A percentile compares a stretch with the other conserved stretches of the same genome.
phyloP scores from a whole-genome alignment of 2,888 invertebrate species.

The Plebejus argus region DNA sequence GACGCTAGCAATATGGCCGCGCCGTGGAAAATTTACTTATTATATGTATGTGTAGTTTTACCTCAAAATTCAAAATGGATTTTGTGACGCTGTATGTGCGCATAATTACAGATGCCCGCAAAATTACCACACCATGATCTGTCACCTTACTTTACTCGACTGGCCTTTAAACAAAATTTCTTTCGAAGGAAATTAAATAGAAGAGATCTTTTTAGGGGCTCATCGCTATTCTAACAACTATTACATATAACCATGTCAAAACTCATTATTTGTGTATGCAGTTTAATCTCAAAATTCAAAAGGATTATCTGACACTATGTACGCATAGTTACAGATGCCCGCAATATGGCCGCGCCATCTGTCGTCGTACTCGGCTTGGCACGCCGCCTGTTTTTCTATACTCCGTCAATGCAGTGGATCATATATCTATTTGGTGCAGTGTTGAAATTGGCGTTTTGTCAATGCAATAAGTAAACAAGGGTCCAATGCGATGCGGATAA shows the following conservation, averaged over 20 bases:
- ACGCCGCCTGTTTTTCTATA: conserved; percentile 27
- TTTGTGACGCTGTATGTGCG: not conserved
- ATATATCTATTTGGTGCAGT: conserved; percentile 19
- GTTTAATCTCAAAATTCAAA: not conserved
- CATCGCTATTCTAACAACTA: too few species aligned
- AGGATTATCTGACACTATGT: not conserved
- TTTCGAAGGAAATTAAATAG: too few species aligned
- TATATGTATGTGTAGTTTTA: not conserved
- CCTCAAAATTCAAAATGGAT: not conserved
- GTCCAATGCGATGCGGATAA: not conserved
- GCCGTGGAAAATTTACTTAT: not conserved
- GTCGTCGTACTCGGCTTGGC: conserved; percentile 12
- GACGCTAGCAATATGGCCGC: conserved; percentile 2
- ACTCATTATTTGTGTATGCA: not conserved
- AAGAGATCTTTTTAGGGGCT: too few species aligned
- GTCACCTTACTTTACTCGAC: too few species aligned
- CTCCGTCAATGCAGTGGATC: conserved; percentile 25
- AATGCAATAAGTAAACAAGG: conserved; percentile 23
- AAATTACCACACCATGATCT: not conserved
- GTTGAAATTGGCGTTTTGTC: conserved; percentile 30
- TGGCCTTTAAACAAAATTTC: not conserved
- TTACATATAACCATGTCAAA: too few species aligned
- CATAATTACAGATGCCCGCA: conserved; percentile 7
- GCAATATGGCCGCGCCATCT: conserved; percentile 25
- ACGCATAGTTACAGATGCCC: conserved; percentile 6